Percentiles rank a stretch among this genome's conserved stretches.
Conservation (phyloP, 2,888 invertebrate genomes). For the Cantharis nigra region DNA sequence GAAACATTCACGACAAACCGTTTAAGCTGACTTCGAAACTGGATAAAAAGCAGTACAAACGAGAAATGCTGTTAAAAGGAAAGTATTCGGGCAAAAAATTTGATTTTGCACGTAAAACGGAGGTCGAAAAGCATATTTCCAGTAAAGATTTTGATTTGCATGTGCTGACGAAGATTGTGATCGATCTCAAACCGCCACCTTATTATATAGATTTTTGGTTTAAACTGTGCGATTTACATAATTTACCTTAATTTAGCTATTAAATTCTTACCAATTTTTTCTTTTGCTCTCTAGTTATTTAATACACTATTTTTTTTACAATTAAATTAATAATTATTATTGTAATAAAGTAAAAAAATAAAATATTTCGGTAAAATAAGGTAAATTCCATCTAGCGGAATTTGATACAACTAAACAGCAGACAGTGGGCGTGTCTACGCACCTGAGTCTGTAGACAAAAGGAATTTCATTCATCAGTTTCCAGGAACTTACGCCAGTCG, state of each 20-base stretch:
- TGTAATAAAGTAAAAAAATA: no score
- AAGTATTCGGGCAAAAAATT: constrained; percentile 7
- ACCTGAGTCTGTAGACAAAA: not conserved
- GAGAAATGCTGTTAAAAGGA: not conserved
- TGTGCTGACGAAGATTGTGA: constrained; percentile 28
- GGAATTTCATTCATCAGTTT: not conserved
- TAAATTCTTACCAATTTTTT: no score
- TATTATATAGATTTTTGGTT: constrained; percentile 48
- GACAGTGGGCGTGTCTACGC: not conserved
- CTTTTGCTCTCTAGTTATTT: no score
- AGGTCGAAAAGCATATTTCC: constrained; percentile 37
- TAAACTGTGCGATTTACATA: constrained; percentile 37
- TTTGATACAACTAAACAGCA: no score
- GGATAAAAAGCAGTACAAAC: constrained; percentile 17
- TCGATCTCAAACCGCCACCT: constrained; percentile 35
- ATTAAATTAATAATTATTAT: no score
- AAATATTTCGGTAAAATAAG: no score
- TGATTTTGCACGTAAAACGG: constrained; percentile 7
- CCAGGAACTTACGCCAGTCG: not conserved
- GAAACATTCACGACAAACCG: constrained; percentile 15
- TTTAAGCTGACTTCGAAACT: constrained; percentile 26
- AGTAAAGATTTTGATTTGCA: constrained; percentile 40
- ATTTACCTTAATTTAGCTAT: constrained; percentile 16
- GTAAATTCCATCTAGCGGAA: no score
- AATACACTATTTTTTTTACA: no score